These are phyloP conservation scores for Oreochromis spilurus DNA, from an alignment of 2,113 vertebrate genomes.

Conservation along the genomic window DNA sequence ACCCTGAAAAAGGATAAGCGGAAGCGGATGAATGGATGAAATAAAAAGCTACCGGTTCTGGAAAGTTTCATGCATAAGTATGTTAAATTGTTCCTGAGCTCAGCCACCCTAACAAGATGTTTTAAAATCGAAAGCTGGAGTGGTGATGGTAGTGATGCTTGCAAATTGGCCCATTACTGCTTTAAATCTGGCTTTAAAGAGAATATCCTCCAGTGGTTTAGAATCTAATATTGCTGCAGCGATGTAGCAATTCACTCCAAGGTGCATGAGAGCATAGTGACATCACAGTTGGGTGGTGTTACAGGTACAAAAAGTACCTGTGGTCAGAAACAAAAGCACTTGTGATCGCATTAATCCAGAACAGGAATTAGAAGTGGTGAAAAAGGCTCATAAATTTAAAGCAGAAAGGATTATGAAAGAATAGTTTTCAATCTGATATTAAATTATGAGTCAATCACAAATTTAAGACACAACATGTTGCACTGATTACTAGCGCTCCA, in stretches of 20 bases:
- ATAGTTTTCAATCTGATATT: neutral
- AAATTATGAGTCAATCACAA: neutral
- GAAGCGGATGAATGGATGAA: too few species aligned
- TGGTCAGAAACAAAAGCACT: neutral
- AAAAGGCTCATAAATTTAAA: neutral
- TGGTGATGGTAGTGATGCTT: neutral
- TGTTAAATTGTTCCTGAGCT: neutral
- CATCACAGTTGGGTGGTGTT: neutral
- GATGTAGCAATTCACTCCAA: neutral
- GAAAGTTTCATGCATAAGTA: neutral
- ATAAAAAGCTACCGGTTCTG: neutral
- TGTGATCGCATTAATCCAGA: neutral
- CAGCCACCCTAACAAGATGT: neutral
- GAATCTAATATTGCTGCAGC: neutral
- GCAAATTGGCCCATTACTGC: neutral
- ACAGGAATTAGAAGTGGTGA: neutral
- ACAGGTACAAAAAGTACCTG: neutral
- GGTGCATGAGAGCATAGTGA: neutral
- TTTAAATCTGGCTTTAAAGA: neutral
- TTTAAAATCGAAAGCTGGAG: neutral
- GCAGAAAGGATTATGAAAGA: neutral
- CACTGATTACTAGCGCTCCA: neutral
- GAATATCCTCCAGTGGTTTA: neutral
- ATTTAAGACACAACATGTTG: fast-evolving
- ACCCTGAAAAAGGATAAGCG: too few species aligned